phyloP scores from a whole-genome alignment of 2,888 invertebrate genomes.

The Panzeria rudis region DNA sequence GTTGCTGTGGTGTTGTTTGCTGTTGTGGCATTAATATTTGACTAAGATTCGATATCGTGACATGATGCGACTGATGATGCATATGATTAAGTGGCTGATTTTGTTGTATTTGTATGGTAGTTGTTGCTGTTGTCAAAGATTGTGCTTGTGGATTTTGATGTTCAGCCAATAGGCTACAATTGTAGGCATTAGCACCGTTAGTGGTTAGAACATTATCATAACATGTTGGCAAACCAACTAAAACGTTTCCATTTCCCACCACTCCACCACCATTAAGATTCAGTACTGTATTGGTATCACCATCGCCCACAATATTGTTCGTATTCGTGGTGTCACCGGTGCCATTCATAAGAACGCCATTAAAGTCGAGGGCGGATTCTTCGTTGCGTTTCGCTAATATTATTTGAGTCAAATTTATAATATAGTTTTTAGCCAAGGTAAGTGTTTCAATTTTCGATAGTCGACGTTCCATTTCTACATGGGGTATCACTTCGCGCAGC shows the following conservation, averaged over 20 bases:
- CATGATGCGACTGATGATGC: constrained; percentile 76
- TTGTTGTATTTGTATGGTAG: constrained; percentile 78
- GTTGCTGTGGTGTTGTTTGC: constrained; percentile 57
- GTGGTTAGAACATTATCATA: constrained; percentile 77
- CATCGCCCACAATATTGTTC: constrained; percentile 40
- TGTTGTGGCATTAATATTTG: constrained; percentile 71
- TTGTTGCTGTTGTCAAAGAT: constrained; percentile 75
- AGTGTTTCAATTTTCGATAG: constrained; percentile 95
- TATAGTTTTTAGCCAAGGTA: constrained; percentile 94
- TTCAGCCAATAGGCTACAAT: constrained; percentile 80
- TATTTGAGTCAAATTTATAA: constrained; percentile 94
- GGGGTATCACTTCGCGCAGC: constrained; percentile 93
- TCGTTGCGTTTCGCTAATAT: constrained; percentile 90
- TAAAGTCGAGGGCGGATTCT: constrained; percentile 81
- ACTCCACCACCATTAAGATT: constrained; percentile 51
- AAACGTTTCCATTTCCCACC: constrained; percentile 54
- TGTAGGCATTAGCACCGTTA: constrained; percentile 76
- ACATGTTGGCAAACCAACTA: constrained; percentile 72
- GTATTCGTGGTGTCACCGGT: constrained; percentile 39
- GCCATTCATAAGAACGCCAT: constrained; percentile 75
- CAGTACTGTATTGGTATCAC: constrained; percentile 51
- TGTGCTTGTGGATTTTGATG: constrained; percentile 74
- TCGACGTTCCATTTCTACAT: constrained; percentile 92
- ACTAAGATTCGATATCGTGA: constrained; percentile 74
- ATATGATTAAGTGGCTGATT: constrained; percentile 78